Conservation (phyloP, 2,888 invertebrate genomes). For the Aphelenchoides bicaudatus region DNA sequence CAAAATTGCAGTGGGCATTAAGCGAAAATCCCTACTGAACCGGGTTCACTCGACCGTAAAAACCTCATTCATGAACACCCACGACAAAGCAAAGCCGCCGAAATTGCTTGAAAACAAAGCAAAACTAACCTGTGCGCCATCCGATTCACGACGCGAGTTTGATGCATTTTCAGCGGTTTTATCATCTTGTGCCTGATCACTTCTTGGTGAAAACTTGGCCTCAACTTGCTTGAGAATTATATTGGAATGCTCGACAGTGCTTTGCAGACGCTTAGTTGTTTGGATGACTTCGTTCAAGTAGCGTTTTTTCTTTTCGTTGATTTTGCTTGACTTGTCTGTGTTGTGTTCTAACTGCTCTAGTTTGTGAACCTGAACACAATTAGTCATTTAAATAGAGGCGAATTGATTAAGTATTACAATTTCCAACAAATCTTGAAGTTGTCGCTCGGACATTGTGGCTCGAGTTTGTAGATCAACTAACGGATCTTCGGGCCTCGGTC, state of each 20-base stretch:
- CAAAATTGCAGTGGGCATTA: too few species aligned
- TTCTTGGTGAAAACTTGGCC: conserved; percentile 27
- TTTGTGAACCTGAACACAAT: background rate
- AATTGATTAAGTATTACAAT: conserved; percentile 28
- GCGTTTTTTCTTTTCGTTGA: conserved; percentile 31
- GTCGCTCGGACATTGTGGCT: conserved; percentile 36
- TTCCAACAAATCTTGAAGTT: conserved; percentile 37
- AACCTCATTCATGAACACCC: too few species aligned
- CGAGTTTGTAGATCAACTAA: conserved; percentile 30
- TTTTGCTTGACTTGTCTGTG: conserved; percentile 23
- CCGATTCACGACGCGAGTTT: too few species aligned
- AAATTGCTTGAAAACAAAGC: too few species aligned
- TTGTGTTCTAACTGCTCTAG: conserved; percentile 22
- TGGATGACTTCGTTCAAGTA: conserved; percentile 31
- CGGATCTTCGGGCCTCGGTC: conserved; percentile 41
- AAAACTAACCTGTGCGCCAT: too few species aligned
- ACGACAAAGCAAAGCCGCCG: too few species aligned
- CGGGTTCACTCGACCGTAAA: too few species aligned
- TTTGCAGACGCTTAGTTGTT: conserved; percentile 31
- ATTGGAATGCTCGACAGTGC: conserved; percentile 36
- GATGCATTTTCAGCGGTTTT: too few species aligned
- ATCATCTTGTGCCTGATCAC: too few species aligned
- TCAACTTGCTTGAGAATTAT: conserved; percentile 36
- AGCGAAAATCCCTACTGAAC: too few species aligned
- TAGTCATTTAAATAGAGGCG: background rate